Evolutionary conservation across 1,140 invertebrate species (phyloP).

Genomic region (Camponotus pennsylvanicus): DNA sequence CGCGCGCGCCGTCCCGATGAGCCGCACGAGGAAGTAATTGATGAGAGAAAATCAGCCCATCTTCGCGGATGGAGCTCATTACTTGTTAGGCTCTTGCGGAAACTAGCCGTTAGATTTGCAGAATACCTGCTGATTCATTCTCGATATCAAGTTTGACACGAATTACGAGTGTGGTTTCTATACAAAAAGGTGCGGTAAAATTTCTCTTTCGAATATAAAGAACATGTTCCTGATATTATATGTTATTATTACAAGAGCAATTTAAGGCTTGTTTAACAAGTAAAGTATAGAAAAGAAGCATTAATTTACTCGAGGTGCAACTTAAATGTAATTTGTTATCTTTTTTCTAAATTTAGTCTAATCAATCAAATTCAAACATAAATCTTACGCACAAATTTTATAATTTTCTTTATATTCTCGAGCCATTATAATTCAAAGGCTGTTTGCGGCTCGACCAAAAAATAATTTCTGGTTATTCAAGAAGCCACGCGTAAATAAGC

Average conservation of each 20-base stretch:
- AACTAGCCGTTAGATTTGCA: constrained; percentile 19
- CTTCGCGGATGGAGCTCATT: constrained; percentile 41
- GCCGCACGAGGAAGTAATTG: constrained; percentile 52
- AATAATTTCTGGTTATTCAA: neutral
- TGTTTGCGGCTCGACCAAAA: neutral
- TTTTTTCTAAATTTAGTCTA: no score
- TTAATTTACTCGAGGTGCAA: no score
- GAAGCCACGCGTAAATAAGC: neutral
- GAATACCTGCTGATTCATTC: constrained; percentile 25
- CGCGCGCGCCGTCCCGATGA: constrained; percentile 39
- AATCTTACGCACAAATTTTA: no score
- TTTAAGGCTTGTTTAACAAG: neutral
- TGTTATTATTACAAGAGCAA: neutral
- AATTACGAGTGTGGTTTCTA: neutral
- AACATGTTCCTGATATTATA: neutral
- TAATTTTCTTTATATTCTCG: neutral
- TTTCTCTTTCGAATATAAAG: neutral
- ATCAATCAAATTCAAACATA: no score
- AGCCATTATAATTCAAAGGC: neutral
- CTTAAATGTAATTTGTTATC: no score
- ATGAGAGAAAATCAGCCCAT: constrained; percentile 59
- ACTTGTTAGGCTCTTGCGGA: constrained; percentile 19
- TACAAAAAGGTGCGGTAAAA: neutral
- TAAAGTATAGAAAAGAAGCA: no score
- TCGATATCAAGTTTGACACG: neutral